phyloP scores from a whole-genome alignment of 2,113 vertebrate species.

The Axis porcinus region DNA sequence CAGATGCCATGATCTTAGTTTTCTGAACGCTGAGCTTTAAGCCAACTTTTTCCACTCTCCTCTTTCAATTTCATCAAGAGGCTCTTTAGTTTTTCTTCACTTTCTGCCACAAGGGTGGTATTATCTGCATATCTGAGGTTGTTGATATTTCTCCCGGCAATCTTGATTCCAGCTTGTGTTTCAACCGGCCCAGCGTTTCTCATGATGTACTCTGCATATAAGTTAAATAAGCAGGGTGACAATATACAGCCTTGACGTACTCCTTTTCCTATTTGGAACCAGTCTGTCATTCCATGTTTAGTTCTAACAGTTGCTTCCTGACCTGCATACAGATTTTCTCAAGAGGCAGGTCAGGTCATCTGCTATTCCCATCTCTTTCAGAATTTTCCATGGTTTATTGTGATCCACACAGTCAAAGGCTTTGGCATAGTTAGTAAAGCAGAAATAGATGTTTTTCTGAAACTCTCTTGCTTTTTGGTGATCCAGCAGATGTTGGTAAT shows the following conservation, averaged over 20 bases:
- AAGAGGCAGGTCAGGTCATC: background rate
- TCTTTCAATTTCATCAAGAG: background rate
- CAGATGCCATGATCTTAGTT: background rate
- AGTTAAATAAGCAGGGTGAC: background rate
- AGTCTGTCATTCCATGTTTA: background rate
- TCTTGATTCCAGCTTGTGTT: background rate
- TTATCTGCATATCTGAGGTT: background rate
- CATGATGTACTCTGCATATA: background rate
- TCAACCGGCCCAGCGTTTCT: rapidly evolving
- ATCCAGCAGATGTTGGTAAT: background rate
- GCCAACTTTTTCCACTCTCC: background rate
- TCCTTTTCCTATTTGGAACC: background rate
- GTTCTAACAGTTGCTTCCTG: background rate
- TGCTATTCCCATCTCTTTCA: background rate
- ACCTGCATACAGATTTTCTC: background rate
- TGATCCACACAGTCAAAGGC: background rate
- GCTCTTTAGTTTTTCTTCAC: background rate
- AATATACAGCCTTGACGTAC: background rate
- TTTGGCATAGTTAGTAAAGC: background rate
- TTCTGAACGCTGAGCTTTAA: background rate
- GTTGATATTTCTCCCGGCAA: background rate
- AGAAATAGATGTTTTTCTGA: background rate
- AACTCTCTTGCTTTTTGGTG: background rate
- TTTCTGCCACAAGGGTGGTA: too few relatives aligned
- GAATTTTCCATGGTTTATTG: background rate